Base-by-base conservation (phyloP, 2,797 vertebrate genomes). In the Chrosomus eos region DNA sequence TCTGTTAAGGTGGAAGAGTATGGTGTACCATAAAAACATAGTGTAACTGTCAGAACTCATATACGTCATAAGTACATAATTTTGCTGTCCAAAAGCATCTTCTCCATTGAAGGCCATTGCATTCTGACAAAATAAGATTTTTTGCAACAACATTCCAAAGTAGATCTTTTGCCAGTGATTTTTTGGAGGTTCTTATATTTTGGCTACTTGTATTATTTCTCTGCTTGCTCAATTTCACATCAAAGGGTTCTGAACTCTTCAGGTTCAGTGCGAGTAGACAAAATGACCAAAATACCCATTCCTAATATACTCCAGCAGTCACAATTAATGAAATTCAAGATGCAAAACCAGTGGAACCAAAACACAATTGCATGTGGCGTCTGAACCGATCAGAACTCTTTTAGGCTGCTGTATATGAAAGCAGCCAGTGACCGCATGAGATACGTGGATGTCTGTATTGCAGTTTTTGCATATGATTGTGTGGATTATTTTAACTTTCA, bases 181-280 rank as follows among this genome's bases (percentile, higher is more conserved):
- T n/a, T 40, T 13, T 23, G 2, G 2, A 23, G 19, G 18, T 7
- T 19, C 7, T 19, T 36, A 67, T 38, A 38, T 68, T 68, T 31
- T 64, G 14, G 6, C 26, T 38, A 7, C 21, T 66, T 36, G 10
- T 21, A 21, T 67, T 10, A 21, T 67, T 36, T 13, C 19, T 36
- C 5, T 1, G 68, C 40, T 36, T 11, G 33, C 33, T 68, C 19
- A 40, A 1, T 38, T 38, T 38, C 67, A 70, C 68, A 43, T n/a
- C 11, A 62, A 81, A 84, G 58, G 1, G 16, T 64, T 58, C 9
- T 21, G 67, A 81, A 68, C 78, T 79, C 26, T 81, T 76, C 55
- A 77, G 58, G 13, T 28, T 71, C 45, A 21, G 21, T 51, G 5
- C 23, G 45, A 73, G 9, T 7, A 19, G 9, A 74, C 28, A 51